Percentiles rank a stretch among this genome's conserved stretches.
These are phyloP conservation scores for Microplitis mediator DNA, from an alignment of 1,140 invertebrate genomes.

Conservation along the genomic window DNA sequence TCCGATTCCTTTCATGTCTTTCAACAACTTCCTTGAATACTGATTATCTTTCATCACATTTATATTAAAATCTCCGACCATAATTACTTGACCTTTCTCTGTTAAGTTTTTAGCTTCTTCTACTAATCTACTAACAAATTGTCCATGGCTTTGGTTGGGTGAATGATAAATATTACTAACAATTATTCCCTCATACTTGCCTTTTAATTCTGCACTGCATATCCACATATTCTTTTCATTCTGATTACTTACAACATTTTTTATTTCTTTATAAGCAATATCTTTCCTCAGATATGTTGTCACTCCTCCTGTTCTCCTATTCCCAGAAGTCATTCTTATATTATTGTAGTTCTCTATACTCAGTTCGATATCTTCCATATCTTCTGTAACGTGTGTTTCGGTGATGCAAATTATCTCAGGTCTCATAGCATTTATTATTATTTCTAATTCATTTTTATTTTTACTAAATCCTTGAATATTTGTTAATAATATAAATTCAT, in stretches of 20 bases:
- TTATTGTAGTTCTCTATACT: conserved; percentile 11
- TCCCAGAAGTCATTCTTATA: neutral
- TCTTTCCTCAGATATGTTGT: neutral
- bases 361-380: conserved; percentile 1
- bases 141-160: neutral
- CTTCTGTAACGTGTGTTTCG: conserved; percentile 9
- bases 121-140: neutral
- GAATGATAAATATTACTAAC: neutral
- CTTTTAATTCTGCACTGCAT: neutral
- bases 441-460: conserved; percentile 20
- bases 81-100: neutral
- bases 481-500: conserved; percentile 3
- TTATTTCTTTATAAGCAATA: neutral
- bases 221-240: conserved; percentile 8
- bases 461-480: conserved; percentile 14
- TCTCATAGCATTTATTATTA: neutral
- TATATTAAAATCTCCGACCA: conserved; percentile 18
- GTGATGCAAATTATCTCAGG: conserved; percentile 15
- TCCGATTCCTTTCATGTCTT: neutral
- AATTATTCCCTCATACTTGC: neutral
- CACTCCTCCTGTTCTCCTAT: conserved; percentile 9
- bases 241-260: neutral
- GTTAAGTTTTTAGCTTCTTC: conserved; percentile 7
- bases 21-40: conserved; percentile 9
- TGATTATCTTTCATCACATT: conserved; percentile 5